Percentiles rank a stretch among this genome's conserved stretches.
Conservation (phyloP, 2,888 invertebrate species). For the Hyalella azteca region DNA sequence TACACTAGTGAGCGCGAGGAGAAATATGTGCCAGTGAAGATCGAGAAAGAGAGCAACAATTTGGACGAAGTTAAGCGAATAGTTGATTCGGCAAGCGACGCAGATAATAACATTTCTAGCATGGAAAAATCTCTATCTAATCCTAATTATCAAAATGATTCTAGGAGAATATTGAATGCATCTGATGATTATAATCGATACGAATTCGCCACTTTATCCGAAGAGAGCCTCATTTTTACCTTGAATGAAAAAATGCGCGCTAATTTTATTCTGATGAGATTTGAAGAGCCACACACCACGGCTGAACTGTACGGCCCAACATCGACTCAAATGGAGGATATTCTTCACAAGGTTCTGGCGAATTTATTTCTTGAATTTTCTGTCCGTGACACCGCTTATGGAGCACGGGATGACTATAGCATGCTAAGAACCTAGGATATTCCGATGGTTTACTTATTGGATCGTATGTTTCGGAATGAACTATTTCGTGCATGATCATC, state of each 20-base stretch:
- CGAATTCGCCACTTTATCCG: background rate
- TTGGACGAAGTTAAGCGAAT: background rate
- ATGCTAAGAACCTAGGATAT: no score
- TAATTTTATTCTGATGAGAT: constrained; percentile 1
- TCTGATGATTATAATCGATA: background rate
- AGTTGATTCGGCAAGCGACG: background rate
- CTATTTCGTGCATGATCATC: no score
- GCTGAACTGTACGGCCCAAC: background rate
- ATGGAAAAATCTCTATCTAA: background rate
- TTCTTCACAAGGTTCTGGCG: background rate
- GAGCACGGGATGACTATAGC: background rate
- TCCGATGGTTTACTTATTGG: background rate
- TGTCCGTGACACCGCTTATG: background rate
- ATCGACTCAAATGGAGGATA: background rate
- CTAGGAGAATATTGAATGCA: no score
- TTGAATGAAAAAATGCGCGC: background rate
- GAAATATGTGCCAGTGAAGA: background rate
- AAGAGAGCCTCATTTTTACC: background rate
- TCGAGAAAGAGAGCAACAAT: background rate
- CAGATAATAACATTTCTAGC: background rate
- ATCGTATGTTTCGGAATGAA: no score
- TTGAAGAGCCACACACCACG: background rate
- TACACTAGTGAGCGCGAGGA: background rate
- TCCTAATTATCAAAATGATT: no score
- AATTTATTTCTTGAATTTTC: background rate